Conservation (phyloP, 2,888 invertebrate genomes). For the Phrixothrix hirtus region DNA sequence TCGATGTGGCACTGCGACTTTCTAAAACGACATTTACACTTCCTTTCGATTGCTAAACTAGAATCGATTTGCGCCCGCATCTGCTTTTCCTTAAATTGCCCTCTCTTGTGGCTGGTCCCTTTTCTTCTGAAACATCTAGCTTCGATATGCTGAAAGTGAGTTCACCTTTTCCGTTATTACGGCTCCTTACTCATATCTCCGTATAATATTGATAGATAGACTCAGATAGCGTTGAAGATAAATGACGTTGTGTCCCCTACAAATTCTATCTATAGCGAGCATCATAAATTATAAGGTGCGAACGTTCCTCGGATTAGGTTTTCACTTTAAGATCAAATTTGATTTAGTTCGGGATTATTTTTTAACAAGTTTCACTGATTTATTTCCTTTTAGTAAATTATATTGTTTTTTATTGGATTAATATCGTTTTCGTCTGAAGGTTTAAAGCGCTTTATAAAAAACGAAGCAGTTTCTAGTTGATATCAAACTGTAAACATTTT, state of each 20-base stretch:
- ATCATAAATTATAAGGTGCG: slow-evolving; percentile 41
- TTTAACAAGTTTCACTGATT: slow-evolving; percentile 24
- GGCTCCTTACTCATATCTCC: slow-evolving; percentile 35
- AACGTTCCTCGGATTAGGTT: slow-evolving; percentile 38
- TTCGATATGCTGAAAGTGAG: slow-evolving; percentile 5
- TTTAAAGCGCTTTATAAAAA: no score
- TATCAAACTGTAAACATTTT: slow-evolving; percentile 18
- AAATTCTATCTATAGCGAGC: slow-evolving; percentile 37
- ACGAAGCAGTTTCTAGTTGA: neutral
- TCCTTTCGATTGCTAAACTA: slow-evolving; percentile 6
- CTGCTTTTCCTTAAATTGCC: slow-evolving; percentile 6
- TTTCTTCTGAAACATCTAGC: no score
- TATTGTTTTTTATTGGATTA: slow-evolving; percentile 2
- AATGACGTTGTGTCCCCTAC: slow-evolving; percentile 40
- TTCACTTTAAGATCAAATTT: slow-evolving; percentile 41
- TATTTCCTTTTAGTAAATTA: slow-evolving; percentile 11
- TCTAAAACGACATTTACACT: slow-evolving; percentile 8
- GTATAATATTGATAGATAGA: slow-evolving; percentile 42
- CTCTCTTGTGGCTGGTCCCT: neutral
- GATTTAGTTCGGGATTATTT: slow-evolving; percentile 36
- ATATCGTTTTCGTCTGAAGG: no score
- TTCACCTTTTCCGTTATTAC: slow-evolving; percentile 26
- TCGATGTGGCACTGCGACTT: no score
- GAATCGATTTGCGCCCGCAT: slow-evolving; percentile 4
- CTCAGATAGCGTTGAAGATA: slow-evolving; percentile 39